A percentile compares a stretch with the other conserved stretches of the same genome.
phyloP scores from a whole-genome alignment of 2,888 invertebrate genomes.

The Glyphotaelius pellucidus region DNA sequence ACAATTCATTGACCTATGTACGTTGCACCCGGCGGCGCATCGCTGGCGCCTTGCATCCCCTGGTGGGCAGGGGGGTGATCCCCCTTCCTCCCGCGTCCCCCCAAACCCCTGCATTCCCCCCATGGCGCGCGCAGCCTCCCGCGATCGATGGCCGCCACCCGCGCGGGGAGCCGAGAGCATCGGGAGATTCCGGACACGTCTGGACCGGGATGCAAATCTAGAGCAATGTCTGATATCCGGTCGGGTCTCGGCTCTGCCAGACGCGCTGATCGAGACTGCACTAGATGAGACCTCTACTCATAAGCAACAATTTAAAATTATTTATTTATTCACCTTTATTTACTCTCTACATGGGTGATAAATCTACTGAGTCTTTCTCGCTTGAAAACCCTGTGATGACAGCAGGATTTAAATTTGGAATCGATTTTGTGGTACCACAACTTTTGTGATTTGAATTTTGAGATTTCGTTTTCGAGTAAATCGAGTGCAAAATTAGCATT shows the following conservation, averaged over 20 bases:
- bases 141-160: slow-evolving; percentile 50
- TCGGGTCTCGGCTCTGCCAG: neutral
- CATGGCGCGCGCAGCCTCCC: slow-evolving; percentile 56
- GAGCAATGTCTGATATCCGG: slow-evolving; percentile 5
- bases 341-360: too few species aligned
- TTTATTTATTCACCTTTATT: too few species aligned
- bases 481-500: too few species aligned
- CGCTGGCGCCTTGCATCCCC: neutral
- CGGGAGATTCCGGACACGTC: neutral
- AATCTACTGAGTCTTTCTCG: too few species aligned
- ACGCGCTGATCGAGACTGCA: neutral
- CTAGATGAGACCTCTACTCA: neutral
- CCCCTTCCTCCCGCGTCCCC: neutral
- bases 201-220: slow-evolving; percentile 27
- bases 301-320: too few species aligned
- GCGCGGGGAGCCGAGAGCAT: slow-evolving; percentile 20
- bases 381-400: too few species aligned
- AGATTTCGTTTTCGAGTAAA: too few species aligned
- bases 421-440: too few species aligned
- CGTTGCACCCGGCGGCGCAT: slow-evolving; percentile 2
- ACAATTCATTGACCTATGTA: slow-evolving; percentile 24
- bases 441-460: too few species aligned
- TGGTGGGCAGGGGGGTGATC: neutral
- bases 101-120: neutral
- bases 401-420: too few species aligned